A percentile compares a stretch with the other conserved stretches of the same genome.
Conservation (phyloP, 1,140 invertebrate genomes). For the Temnothorax curvispinosus region DNA sequence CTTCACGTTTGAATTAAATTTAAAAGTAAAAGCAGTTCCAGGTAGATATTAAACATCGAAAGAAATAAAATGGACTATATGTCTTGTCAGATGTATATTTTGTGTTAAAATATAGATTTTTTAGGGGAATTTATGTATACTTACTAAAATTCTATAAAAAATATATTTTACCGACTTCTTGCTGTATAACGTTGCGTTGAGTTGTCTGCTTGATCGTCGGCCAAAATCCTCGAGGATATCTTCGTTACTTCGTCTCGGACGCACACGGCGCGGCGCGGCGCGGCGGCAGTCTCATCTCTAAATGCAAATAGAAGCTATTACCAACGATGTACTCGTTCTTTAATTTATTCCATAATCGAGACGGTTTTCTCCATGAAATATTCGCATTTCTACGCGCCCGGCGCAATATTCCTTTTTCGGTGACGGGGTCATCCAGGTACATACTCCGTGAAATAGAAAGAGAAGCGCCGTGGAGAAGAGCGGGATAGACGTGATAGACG, state of each 20-base stretch:
- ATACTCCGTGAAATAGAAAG: not conserved
- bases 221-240: not conserved
- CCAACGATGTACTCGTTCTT: constrained; percentile 30
- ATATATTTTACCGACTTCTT: not conserved
- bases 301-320: constrained; percentile 56
- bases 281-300: constrained; percentile 28
- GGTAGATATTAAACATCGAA: too few species aligned
- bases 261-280: too few species aligned
- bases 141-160: not conserved
- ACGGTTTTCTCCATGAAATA: constrained; percentile 21
- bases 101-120: not conserved
- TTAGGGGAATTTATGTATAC: not conserved
- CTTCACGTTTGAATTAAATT: not conserved
- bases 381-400: constrained; percentile 5
- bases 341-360: constrained; percentile 65
- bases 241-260: not conserved
- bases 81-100: not conserved
- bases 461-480: not conserved
- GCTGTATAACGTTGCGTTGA: not conserved
- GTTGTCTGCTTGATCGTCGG: not conserved
- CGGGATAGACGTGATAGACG: constrained; percentile 12
- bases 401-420: constrained; percentile 15
- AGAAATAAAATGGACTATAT: too few species aligned
- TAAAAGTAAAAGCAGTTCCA: too few species aligned
- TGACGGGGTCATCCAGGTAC: constrained; percentile 43